phyloP scores from a whole-genome alignment of 2,888 invertebrate species.

The Theodoxus fluviatilis region DNA sequence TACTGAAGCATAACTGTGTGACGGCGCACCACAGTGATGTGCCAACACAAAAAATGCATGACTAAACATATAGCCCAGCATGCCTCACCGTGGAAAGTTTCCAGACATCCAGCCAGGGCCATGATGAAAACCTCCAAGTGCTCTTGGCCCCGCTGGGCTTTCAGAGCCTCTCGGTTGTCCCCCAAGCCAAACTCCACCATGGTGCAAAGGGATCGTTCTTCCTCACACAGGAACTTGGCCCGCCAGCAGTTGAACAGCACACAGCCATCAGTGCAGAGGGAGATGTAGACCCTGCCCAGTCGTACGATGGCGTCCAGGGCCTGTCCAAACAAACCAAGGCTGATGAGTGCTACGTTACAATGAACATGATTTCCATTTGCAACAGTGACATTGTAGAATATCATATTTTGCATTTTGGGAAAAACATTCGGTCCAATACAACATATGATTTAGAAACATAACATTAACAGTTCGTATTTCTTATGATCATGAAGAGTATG shows the following conservation, averaged over 20 bases:
- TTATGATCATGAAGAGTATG: too few species aligned
- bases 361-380: not conserved
- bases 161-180: constrained; percentile 25
- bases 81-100: constrained; percentile 42
- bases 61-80: too few species aligned
- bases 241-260: constrained; percentile 51
- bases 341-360: constrained; percentile 19
- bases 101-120: constrained; percentile 43
- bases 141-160: constrained; percentile 30
- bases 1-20: too few species aligned
- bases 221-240: constrained; percentile 44
- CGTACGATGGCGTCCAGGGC: constrained; percentile 50
- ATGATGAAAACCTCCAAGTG: constrained; percentile 38
- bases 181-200: constrained; percentile 41
- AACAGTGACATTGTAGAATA: not conserved
- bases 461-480: too few species aligned
- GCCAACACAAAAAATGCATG: too few species aligned
- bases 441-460: too few species aligned
- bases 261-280: constrained; percentile 50
- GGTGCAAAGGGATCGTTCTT: constrained; percentile 35
- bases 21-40: too few species aligned
- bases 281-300: constrained; percentile 46
- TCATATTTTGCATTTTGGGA: not conserved
- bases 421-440: too few species aligned
- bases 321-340: constrained; percentile 38